Base-by-base conservation (phyloP, 2,888 invertebrate genomes). In the Drosophila formosana region DNA sequence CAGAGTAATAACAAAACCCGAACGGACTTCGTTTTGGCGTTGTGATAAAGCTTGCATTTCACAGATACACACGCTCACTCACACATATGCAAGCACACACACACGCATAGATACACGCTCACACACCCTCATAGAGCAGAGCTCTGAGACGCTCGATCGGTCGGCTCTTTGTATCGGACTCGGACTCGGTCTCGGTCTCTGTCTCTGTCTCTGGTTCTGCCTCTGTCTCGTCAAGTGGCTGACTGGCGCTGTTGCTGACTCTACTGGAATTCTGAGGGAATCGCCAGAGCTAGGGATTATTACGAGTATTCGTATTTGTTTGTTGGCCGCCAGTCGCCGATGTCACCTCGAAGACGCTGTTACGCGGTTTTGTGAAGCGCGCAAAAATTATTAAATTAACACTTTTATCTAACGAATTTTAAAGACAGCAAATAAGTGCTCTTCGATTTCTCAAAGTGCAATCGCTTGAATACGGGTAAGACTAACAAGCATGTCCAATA, bases 271-370 rank as follows among this genome's bases (percentile, higher is more conserved):
- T 80, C 57, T 74, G 76, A 71, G 82, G 75, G 75, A 77, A 80
- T 51, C 51, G 56, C 39, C 50, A 63, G 52, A 39, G 75, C 71
- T 80, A 45, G 83, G 83, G 82, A 82, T 85, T 75, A 82, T 72
- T 79, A 28, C 43, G 55, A 56, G 34, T 34, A 56, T 32, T 56
- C 55, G 55, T 32, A 52, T 69, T 83, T 79, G 80, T 63, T 86
- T 68, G 77, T 65, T 84, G 80, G 68, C 66, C 67, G 83, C 75
- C 88, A 83, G 83, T 83, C 80, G 86, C 75, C 85, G 80, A 80
- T 85, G 80, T 82, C 85, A 77, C 85, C 70, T 85, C 85, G 84
- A 82, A 83, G 82, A 85, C 82, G 85, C 58, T 66, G 88, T 77
- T 65, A 68, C 76, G 75, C 75, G 84, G 56, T 79, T 57, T 66